phyloP scores from a whole-genome alignment of 2,888 invertebrate species.

The Aphidius colemani region DNA sequence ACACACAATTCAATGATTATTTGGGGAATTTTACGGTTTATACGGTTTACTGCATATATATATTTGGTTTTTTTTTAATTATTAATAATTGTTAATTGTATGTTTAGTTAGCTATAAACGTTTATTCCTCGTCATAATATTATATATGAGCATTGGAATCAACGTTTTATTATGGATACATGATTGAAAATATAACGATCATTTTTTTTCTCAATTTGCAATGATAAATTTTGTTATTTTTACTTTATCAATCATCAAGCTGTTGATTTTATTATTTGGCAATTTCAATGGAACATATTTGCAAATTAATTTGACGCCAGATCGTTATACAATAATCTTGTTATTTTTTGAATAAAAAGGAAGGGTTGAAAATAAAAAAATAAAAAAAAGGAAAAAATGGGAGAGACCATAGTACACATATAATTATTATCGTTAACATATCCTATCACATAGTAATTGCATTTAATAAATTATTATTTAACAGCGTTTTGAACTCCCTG shows the following conservation, averaged over 20 bases:
- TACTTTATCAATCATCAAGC: slow-evolving; percentile 9
- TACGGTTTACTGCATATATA: slow-evolving; percentile 56
- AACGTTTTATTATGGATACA: slow-evolving; percentile 52
- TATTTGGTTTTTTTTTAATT: slow-evolving; percentile 58
- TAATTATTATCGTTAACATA: slow-evolving; percentile 57
- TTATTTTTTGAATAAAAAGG: slow-evolving; percentile 26
- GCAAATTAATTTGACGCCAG: slow-evolving; percentile 36
- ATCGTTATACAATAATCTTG: slow-evolving; percentile 41
- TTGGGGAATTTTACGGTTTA: slow-evolving; percentile 58
- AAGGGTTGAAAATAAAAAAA: no score
- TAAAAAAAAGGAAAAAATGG: slow-evolving; percentile 54
- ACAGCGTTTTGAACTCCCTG: slow-evolving; percentile 61
- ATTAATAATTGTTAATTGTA: slow-evolving; percentile 61
- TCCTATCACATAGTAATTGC: slow-evolving; percentile 58
- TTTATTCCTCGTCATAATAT: slow-evolving; percentile 56
- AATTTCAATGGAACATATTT: not conserved
- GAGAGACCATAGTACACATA: slow-evolving; percentile 62
- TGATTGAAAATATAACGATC: slow-evolving; percentile 19
- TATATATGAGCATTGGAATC: slow-evolving; percentile 56
- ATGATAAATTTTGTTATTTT: slow-evolving; percentile 3
- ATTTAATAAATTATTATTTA: slow-evolving; percentile 56
- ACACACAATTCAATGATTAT: slow-evolving; percentile 61
- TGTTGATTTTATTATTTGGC: not conserved
- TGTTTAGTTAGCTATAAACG: slow-evolving; percentile 58
- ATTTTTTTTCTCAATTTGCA: slow-evolving; percentile 11